phyloP scores from a whole-genome alignment of 2,888 invertebrate species.

The Molanna angustata region DNA sequence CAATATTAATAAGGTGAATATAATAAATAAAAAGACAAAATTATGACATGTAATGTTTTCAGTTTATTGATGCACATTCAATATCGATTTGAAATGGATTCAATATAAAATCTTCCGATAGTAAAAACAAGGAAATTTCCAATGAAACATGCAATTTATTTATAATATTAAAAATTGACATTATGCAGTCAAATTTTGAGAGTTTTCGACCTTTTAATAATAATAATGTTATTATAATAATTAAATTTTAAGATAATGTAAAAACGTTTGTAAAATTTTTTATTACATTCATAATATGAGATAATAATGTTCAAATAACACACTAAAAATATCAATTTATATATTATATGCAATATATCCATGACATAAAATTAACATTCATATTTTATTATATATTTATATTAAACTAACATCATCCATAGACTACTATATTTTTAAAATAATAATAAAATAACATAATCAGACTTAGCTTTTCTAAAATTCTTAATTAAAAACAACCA shows the following conservation, averaged over 20 bases:
- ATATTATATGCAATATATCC: constrained; percentile 21
- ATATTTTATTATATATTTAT: no score
- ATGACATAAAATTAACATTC: constrained; percentile 18
- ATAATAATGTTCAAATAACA: constrained; percentile 24
- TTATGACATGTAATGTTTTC: constrained; percentile 12
- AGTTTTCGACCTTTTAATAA: constrained; percentile 22
- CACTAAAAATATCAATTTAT: constrained; percentile 20
- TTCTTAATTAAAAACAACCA: no score
- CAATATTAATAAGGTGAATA: no score
- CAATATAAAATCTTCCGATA: constrained; percentile 29
- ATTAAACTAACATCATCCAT: no score
- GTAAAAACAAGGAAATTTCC: constrained; percentile 25
- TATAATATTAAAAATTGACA: constrained; percentile 30
- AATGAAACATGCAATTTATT: constrained; percentile 29
- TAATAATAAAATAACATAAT: no score
- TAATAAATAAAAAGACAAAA: constrained; percentile 15
- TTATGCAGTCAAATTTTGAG: constrained; percentile 28
- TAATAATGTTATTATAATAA: constrained; percentile 15
- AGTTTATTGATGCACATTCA: constrained; percentile 29
- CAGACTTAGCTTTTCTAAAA: no score
- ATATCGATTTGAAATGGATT: constrained; percentile 27
- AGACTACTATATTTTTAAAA: no score
- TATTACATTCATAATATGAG: constrained; percentile 22
- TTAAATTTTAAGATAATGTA: constrained; percentile 22
- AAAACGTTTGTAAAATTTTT: constrained; percentile 21